phyloP scores from a whole-genome alignment of 1,140 invertebrate genomes.

The Drosophila pandora region DNA sequence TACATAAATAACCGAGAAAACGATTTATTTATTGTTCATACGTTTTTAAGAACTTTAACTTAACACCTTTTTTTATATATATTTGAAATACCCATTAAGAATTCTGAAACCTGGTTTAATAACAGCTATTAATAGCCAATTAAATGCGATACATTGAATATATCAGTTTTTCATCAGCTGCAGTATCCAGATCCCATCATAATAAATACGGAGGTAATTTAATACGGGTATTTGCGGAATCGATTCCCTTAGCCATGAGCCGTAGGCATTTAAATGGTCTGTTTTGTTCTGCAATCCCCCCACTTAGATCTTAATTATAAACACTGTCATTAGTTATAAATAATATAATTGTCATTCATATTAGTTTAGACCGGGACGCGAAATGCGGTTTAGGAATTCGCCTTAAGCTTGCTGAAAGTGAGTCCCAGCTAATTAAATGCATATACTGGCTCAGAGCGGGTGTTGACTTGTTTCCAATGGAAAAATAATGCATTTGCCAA shows the following conservation, averaged over 20 bases:
- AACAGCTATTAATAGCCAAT: background rate
- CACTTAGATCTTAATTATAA: conserved; percentile 12
- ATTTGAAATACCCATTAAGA: background rate
- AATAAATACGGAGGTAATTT: conserved; percentile 4
- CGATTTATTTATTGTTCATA: too few species aligned
- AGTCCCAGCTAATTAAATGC: conserved; percentile 33
- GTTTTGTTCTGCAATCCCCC: background rate
- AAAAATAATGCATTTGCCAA: conserved; percentile 36
- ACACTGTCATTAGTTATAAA: conserved; percentile 18
- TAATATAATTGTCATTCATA: conserved; percentile 21
- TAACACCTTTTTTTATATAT: background rate
- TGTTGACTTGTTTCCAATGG: conserved; percentile 37
- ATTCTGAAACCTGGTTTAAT: background rate
- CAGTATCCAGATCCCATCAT: conserved; percentile 25
- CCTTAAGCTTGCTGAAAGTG: conserved; percentile 9
- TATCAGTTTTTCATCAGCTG: conserved; percentile 9
- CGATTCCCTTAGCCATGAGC: conserved; percentile 9
- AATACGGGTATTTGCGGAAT: background rate
- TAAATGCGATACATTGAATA: background rate
- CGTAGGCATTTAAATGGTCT: conserved; percentile 7
- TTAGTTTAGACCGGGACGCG: background rate
- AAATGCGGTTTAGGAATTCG: conserved; percentile 33
- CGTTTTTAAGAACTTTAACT: background rate
- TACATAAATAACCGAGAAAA: too few species aligned
- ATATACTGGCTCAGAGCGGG: conserved; percentile 2